Base-by-base conservation (phyloP, 2,113 vertebrate species). In the Crotalus viridis region DNA sequence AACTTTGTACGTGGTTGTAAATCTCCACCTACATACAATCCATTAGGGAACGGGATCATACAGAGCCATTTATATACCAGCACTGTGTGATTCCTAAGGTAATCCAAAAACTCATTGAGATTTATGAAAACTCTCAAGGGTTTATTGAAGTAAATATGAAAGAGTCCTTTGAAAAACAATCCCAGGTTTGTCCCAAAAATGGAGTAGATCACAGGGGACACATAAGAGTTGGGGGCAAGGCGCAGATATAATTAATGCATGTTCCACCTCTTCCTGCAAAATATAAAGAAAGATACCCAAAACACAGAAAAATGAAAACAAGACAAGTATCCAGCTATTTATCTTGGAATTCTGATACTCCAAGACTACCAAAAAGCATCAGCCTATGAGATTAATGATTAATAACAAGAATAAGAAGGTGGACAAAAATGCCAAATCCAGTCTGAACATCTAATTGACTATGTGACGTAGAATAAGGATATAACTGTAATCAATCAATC, bases 11-110 rank as follows among this genome's bases (percentile, higher is more conserved):
- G 39, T n/a, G 88, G 46, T 92, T 81, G 88, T 91, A 88, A 94
- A 54, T 74, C 90, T 94, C 24, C 87, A 64, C 94, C 92, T 94
- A 95, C 95, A 81, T 90, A 92, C 51, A 86, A 94, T 92, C 90
- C 64, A n/a, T 91, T 90, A 90, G 88, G 91, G 93, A 85, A 88
- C 12, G 13, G 92, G 52, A 46, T 95, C 94, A 94, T 92, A 94
- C 88, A 91, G 74, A 94, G 19, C 15, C 93, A 7, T 94, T 96
- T 94, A 93, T 59, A 74, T 51, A 33, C 28, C 10, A 2, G 55
- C 90, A 74, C 55, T 64, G 48, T 91, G 69, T 33, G 74, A 21
- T 55, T 86, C 39, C 92, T 69, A 69, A 92, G 61, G 48, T 91
- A 24, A 86, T 94, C 90, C 13, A 28, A 85, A 85, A 92, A 55